Evolutionary conservation across 2,797 vertebrate species (phyloP).

Genomic region (Forpus xanthops): DNA sequence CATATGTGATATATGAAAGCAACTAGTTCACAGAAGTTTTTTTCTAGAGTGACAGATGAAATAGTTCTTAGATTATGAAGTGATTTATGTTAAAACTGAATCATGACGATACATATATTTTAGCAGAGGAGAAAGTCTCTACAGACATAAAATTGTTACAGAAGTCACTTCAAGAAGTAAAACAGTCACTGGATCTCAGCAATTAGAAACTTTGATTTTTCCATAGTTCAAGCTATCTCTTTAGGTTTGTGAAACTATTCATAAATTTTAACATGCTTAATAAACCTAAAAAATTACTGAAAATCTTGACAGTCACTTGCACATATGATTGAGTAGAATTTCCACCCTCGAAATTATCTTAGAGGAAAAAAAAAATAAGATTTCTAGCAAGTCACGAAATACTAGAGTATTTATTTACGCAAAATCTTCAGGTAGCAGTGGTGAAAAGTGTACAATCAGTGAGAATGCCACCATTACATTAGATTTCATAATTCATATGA

Average conservation of each 20-base stretch:
- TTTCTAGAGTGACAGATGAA: neutral
- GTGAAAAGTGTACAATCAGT: neutral
- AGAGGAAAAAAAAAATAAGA: neutral
- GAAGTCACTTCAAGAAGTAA: neutral
- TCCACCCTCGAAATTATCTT: slow-evolving; percentile 3
- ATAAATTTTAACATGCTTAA: neutral
- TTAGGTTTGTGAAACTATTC: neutral
- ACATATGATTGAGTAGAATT: neutral
- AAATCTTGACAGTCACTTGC: slow-evolving; percentile 26
- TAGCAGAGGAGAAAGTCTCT: neutral
- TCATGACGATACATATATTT: slow-evolving; percentile 31
- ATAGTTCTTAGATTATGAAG: neutral
- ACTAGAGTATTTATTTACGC: neutral
- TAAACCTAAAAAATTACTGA: neutral
- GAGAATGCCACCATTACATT: neutral
- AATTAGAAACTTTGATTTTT: neutral
- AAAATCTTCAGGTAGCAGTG: neutral
- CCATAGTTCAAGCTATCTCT: neutral
- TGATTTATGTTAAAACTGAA: neutral
- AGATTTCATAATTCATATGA: neutral
- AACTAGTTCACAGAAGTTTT: neutral
- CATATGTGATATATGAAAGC: neutral
- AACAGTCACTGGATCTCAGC: neutral
- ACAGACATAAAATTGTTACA: neutral
- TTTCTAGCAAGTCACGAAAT: neutral